phyloP scores from a whole-genome alignment of 2,888 invertebrate species.

The Watsonalla binaria region DNA sequence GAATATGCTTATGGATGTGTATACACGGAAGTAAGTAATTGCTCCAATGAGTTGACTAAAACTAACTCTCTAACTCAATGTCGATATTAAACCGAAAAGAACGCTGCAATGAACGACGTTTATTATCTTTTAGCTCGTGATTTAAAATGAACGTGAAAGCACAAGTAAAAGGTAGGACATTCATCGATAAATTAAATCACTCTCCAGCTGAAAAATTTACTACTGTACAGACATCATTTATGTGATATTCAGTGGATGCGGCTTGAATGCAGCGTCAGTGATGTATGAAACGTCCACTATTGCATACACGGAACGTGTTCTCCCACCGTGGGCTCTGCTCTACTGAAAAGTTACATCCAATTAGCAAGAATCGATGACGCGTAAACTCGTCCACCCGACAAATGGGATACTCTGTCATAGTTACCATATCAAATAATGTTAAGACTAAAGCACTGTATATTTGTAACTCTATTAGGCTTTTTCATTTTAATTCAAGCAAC shows the following conservation, averaged over 20 bases:
- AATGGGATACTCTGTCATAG: constrained; percentile 57
- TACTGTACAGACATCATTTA: constrained; percentile 18
- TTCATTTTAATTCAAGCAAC: no score
- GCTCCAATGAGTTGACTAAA: no score
- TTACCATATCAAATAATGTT: constrained; percentile 31
- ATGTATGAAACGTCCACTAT: constrained; percentile 38
- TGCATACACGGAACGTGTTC: constrained; percentile 2
- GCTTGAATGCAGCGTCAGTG: constrained; percentile 35
- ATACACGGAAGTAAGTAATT: no score
- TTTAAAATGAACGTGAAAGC: no score
- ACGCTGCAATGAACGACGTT: no score
- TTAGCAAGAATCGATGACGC: constrained; percentile 65
- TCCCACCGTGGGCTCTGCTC: constrained; percentile 21
- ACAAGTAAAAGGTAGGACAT: not conserved
- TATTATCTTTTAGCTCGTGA: no score
- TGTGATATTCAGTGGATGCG: constrained; percentile 39
- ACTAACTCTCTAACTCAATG: no score
- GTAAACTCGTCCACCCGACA: constrained; percentile 44
- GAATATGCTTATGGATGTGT: no score
- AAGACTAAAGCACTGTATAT: not conserved
- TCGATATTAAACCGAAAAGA: no score
- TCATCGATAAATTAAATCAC: not conserved
- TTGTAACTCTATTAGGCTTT: not conserved
- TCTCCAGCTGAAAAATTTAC: not conserved
- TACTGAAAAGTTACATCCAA: constrained; percentile 69